A percentile compares a stretch with the other conserved stretches of the same genome.
Evolutionary conservation across 2,113 vertebrate genomes (phyloP).

Genomic region (Zosterops japonicus): DNA sequence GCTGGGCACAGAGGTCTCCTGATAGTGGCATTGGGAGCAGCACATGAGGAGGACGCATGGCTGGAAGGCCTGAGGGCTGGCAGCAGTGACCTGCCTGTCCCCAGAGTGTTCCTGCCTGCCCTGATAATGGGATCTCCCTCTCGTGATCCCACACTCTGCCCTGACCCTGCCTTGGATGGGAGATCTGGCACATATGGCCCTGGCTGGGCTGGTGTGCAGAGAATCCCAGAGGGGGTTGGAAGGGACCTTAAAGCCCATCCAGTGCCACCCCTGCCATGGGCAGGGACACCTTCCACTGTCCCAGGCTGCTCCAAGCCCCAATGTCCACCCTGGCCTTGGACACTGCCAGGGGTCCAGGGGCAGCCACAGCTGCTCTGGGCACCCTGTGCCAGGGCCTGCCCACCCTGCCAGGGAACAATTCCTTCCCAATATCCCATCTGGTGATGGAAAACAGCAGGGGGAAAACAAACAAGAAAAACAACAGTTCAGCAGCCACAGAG

Average conservation of each 20-base stretch:
- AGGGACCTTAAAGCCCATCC: accelerated
- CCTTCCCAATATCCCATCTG: neutral
- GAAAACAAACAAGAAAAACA: neutral
- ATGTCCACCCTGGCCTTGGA: neutral
- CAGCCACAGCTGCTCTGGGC: neutral
- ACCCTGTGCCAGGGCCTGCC: neutral
- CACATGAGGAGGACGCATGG: neutral
- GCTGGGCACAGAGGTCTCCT: neutral
- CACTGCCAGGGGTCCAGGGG: neutral
- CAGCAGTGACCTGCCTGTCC: neutral
- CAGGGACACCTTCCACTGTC: neutral
- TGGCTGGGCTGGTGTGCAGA: neutral
- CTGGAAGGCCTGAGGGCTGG: neutral
- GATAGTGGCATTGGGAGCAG: neutral
- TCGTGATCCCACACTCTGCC: neutral
- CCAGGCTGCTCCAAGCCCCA: neutral
- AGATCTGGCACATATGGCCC: neutral
- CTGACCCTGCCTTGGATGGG: neutral
- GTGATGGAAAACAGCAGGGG: accelerated
- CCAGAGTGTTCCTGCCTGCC: neutral
- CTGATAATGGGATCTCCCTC: neutral
- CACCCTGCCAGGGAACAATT: accelerated
- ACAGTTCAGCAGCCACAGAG: neutral
- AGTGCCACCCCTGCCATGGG: neutral
- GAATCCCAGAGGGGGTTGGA: neutral